Base-by-base conservation (phyloP, 53 echinoderm and acorn worm genomes). In the Paracentrotus lividus region DNA sequence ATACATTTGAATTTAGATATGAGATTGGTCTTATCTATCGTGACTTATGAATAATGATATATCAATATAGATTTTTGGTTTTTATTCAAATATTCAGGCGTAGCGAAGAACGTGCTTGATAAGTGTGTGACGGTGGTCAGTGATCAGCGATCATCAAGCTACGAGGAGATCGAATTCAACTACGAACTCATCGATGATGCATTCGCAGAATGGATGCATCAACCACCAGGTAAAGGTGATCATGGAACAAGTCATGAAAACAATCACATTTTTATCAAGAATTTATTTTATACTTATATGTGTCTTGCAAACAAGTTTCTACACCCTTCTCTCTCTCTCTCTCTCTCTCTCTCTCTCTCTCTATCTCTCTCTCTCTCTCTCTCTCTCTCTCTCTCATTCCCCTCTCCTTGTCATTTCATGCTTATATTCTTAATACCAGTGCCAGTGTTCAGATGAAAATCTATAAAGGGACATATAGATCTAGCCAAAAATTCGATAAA, bases 181-280 rank as follows among this genome's bases (percentile, higher is more conserved):
- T 98, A 95, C 93, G 97, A 97, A 43, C 97, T 98, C n/a, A 92
- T 98, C 44, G 99, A 97, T 92, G 97, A 98, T 54, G 96, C 95
- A 47, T 98, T 97, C 84, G 94, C 95, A 58, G 86, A 91, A 8
- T 98, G 97, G 95, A 96, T 95, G 92, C 94, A 97, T 49, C 87
- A 90, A 34, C 20, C 94, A 54, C 27, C 69, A 21, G 94, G 92
- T 92, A 75, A n/a, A n/a, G n/a, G n/a, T n/a, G n/a, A n/a, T n/a
- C n/a, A n/a, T n/a, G n/a, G n/a, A n/a, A n/a, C n/a, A n/a, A n/a
- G n/a, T n/a, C n/a, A n/a, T n/a, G n/a, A n/a, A n/a, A n/a, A n/a
- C n/a, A n/a, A n/a, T n/a, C n/a, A n/a, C n/a, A n/a, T n/a, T n/a
- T n/a, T n/a, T n/a, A n/a, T n/a, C n/a, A n/a, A n/a, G n/a, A n/a